Conservation (phyloP, 2,797 vertebrate species). For the Sebastes aleutianus region DNA sequence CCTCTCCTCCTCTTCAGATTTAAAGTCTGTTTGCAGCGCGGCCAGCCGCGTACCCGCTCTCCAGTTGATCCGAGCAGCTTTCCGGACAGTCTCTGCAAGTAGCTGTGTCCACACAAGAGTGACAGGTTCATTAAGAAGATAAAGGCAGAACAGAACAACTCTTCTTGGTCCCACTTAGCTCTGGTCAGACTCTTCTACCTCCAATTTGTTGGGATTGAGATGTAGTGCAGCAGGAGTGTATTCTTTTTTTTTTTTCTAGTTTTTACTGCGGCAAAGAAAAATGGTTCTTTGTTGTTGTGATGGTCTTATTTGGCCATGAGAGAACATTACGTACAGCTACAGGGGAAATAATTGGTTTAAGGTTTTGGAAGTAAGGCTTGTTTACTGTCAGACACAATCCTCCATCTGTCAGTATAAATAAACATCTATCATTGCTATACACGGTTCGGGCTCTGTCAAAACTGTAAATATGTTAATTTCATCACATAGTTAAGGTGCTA, state of each 20-base stretch:
- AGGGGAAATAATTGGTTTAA: neutral
- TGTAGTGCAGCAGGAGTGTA: neutral
- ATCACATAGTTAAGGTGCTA: neutral
- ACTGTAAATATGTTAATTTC: neutral
- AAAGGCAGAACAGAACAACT: conserved; percentile 53
- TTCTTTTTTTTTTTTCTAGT: neutral
- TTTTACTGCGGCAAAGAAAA: conserved; percentile 7
- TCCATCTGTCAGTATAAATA: neutral
- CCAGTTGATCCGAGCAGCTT: conserved; percentile 16
- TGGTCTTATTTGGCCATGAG: neutral
- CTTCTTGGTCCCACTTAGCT: conserved; percentile 41
- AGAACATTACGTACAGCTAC: neutral
- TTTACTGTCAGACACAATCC: neutral
- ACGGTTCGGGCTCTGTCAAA: neutral
- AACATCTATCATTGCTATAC: neutral
- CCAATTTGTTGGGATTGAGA: conserved; percentile 34
- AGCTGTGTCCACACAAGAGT: conserved; percentile 46
- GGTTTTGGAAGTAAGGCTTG: neutral
- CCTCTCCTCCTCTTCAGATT: neutral
- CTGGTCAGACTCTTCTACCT: conserved; percentile 10
- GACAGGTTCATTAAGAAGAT: conserved; percentile 70
- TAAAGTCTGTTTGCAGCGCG: neutral
- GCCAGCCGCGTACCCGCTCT: neutral
- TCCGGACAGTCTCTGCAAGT: conserved; percentile 27
- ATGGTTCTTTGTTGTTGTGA: neutral